These are phyloP conservation scores for Prunella fulvescens DNA, from an alignment of 2,113 vertebrate genomes.

Conservation along the genomic window DNA sequence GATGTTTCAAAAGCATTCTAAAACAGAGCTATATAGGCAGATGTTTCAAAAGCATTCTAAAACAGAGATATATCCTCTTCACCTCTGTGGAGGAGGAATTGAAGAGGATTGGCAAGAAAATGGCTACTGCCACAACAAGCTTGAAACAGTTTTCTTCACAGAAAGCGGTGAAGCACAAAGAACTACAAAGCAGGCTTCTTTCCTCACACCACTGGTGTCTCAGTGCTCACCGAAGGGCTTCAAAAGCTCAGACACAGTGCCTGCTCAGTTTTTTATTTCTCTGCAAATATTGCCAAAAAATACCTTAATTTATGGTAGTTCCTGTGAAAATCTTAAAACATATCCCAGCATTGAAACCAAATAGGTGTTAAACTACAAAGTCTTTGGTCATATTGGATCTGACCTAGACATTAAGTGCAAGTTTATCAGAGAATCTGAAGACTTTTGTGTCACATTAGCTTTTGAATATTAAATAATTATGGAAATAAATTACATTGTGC, in stretches of 20 bases:
- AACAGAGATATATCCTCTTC: not conserved
- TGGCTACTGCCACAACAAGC: not conserved
- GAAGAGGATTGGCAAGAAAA: not conserved
- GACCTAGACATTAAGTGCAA: not conserved
- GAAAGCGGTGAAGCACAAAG: not conserved
- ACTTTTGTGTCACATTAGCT: not conserved
- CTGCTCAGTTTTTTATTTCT: not conserved
- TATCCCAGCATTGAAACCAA: not conserved
- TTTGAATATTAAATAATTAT: not conserved
- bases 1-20: too few species aligned
- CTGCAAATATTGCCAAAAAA: not conserved
- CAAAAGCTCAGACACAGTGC: not conserved
- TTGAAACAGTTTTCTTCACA: not conserved
- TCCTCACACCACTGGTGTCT: not conserved
- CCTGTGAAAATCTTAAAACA: not conserved
- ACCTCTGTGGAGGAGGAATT: not conserved
- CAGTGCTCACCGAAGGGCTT: not conserved
- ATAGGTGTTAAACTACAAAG: not conserved
- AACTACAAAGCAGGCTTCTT: rapidly evolving
- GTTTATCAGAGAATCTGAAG: not conserved
- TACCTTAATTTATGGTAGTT: not conserved
- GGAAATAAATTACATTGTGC: not conserved
- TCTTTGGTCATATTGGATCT: not conserved
- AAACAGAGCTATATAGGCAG: not conserved
- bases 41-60: not conserved